Evolutionary conservation across 92 coral and sea anemone species (phyloP).

Genomic region (Palythoa heliodiscus): DNA sequence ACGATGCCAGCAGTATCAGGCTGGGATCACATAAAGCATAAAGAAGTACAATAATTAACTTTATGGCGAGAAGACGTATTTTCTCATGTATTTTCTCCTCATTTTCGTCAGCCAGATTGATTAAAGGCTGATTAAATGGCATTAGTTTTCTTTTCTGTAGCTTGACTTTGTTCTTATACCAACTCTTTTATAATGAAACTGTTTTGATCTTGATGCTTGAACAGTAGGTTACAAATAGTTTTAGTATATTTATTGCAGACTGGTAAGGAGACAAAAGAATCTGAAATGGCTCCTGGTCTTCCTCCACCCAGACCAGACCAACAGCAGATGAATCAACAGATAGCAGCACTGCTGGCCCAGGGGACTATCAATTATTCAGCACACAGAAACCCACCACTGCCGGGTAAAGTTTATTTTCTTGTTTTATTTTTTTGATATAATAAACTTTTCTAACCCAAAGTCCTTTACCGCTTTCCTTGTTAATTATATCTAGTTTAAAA

Average conservation of each 20-base stretch:
- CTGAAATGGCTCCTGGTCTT: conserved; percentile 54
- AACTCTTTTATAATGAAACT: too few species aligned
- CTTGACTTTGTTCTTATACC: too few species aligned
- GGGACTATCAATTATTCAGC: background rate
- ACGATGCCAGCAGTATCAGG: too few species aligned
- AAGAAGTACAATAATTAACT: too few species aligned
- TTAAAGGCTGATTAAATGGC: too few species aligned
- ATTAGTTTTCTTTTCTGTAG: too few species aligned
- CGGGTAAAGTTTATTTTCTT: background rate
- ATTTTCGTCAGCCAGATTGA: too few species aligned
- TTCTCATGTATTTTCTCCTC: too few species aligned
- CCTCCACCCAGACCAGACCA: conserved; percentile 58
- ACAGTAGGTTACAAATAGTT: too few species aligned
- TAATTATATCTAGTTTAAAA: background rate
- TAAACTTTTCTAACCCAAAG: background rate
- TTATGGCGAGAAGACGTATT: too few species aligned
- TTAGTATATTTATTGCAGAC: conserved; percentile 3
- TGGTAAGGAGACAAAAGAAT: background rate
- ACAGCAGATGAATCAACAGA: conserved; percentile 59
- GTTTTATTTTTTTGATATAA: background rate
- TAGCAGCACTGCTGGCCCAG: conserved; percentile 45
- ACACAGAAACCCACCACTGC: background rate
- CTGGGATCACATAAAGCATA: too few species aligned
- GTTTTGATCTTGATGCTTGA: too few species aligned
- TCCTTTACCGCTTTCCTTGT: background rate